Base-by-base conservation (phyloP, 2,888 invertebrate genomes). In the Cantharis nigra region DNA sequence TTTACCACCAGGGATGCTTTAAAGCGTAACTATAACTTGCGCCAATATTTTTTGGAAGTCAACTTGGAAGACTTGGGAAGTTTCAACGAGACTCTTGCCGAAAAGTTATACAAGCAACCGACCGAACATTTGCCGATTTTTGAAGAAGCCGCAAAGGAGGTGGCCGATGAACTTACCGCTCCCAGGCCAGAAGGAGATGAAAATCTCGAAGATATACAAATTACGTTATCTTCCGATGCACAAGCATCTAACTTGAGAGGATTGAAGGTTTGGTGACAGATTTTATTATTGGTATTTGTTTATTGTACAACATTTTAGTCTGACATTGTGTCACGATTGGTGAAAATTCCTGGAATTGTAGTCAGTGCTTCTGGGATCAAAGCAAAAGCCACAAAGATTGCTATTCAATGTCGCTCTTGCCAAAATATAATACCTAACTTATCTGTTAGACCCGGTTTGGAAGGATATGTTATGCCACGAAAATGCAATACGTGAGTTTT, bases 271-370 rank as follows among this genome's bases (percentile, higher is more conserved):
- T 49, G n/a, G 2, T 49, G 7, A n/a, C 7, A 7, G 89, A 83
- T 26, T 63, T 14, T 10, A 18, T 64, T 18, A 18, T 64, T 18
- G 14, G 49, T 16, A 72, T 23, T 67, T 23, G 9, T 26, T 13
- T 67, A 67, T 49, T 67, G 11, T 23, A 9, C n/a, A 77, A 16
- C 1, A 71, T 82, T 91, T 82, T 87, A 97, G 95, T 98, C 98
- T 0, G 96, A 97, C 81, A 94, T 95, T 83, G 98, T 99, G 18
- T 97, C 99, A 0, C 93, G 94, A 70, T 89, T 99, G 79, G 95
- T 99, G 0, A 98, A 98, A 91, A 94, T 99, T 78, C 96, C 97
- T 70, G 99, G 99, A 0, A 98, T 99, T 80, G 93, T 99, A 18
- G 94, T 99, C 75, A 94, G 98, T 71, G 97, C 98, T 0, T 96